Conservation (phyloP, 2,113 vertebrate genomes). For the Poicephalus meyeri region DNA sequence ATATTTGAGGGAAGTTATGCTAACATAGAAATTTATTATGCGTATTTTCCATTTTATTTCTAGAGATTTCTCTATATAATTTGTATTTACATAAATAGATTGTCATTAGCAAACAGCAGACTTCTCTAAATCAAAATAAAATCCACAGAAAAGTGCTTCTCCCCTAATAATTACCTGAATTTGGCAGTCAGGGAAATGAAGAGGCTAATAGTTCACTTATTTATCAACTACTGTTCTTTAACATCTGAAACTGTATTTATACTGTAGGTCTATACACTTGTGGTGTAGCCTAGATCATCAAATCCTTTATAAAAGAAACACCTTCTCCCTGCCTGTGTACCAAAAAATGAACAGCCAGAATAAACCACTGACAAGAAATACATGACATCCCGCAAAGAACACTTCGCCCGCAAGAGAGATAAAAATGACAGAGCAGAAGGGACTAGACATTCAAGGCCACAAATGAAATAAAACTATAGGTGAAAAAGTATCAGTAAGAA, state of each 20-base stretch:
- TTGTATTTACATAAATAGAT: background rate
- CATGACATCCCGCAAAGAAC: background rate
- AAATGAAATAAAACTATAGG: background rate
- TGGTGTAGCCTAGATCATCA: background rate
- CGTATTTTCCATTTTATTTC: background rate
- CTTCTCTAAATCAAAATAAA: background rate
- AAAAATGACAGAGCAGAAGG: background rate
- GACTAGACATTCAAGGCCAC: background rate
- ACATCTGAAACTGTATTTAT: background rate
- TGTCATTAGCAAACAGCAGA: background rate
- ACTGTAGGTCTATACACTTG: background rate
- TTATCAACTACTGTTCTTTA: background rate
- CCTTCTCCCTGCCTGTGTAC: accelerated
- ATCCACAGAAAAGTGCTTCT: background rate
- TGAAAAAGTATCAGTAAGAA: background rate
- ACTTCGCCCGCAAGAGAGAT: background rate
- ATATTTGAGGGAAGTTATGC: background rate
- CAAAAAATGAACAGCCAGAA: background rate
- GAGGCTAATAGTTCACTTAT: background rate
- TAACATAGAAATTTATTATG: background rate
- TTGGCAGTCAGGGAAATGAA: background rate
- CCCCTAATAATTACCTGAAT: background rate
- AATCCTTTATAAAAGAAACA: background rate
- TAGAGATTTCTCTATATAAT: background rate
- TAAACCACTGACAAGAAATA: background rate